A percentile compares a stretch with the other conserved stretches of the same genome.
Evolutionary conservation across 1,140 invertebrate genomes (phyloP).

Genomic region (Stegodyphus mimosarum): DNA sequence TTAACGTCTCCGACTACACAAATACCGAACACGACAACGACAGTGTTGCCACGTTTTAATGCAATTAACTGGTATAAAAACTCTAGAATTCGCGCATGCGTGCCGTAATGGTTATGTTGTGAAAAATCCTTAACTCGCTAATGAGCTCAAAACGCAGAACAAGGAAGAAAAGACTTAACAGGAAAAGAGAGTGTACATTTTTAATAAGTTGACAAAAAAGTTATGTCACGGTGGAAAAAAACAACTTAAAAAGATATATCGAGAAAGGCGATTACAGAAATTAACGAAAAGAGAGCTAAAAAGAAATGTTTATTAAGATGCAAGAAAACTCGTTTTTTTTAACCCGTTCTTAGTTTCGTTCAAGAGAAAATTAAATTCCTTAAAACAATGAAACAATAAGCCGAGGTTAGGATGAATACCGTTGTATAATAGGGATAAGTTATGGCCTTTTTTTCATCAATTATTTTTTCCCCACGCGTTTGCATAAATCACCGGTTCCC

Average conservation of each 20-base stretch:
- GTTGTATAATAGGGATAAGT: neutral
- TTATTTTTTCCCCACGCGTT: constrained; percentile 2
- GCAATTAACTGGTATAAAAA: constrained; percentile 47
- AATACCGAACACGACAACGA: constrained; percentile 3
- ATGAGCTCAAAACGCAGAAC: neutral
- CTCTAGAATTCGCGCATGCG: neutral
- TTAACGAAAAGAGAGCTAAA: constrained; percentile 46
- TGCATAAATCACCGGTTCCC: constrained; percentile 13
- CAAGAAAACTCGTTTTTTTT: constrained; percentile 37
- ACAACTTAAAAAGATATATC: constrained; percentile 23
- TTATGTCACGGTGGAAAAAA: no score
- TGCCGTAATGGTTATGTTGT: neutral
- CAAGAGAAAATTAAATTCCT: constrained; percentile 40
- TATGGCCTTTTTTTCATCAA: neutral
- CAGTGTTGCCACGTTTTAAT: constrained; percentile 12
- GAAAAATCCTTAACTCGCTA: neutral
- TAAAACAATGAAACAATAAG: constrained; percentile 45
- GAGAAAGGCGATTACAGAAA: constrained; percentile 49
- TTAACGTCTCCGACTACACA: constrained; percentile 4
- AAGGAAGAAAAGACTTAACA: neutral
- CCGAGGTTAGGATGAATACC: constrained; percentile 1
- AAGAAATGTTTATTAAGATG: constrained; percentile 58
- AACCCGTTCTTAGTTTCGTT: constrained; percentile 1
- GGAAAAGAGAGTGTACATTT: constrained; percentile 26
- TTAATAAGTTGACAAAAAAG: constrained; percentile 46